phyloP scores from a whole-genome alignment of 2,113 vertebrate species.

The Mesoclemmys tuberculata region DNA sequence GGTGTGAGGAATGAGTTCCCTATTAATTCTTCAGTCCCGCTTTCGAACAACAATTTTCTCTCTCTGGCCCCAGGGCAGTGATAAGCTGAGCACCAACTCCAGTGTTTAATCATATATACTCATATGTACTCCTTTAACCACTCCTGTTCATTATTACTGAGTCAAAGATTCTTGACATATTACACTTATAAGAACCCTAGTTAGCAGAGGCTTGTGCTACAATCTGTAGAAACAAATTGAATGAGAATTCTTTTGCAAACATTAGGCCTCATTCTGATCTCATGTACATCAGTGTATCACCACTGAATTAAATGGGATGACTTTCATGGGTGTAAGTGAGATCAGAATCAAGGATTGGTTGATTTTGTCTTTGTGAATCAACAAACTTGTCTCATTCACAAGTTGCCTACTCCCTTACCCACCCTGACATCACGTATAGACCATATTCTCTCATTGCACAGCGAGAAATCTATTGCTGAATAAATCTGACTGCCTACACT shows the following conservation, averaged over 20 bases:
- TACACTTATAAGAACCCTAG: not conserved
- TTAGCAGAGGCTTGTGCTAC: not conserved
- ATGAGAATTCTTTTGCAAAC: not conserved
- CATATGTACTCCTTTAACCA: not conserved
- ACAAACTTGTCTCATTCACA: not conserved
- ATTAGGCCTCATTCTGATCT: not conserved
- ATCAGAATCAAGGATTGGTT: slow-evolving; percentile 8
- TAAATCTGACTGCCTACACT: not conserved
- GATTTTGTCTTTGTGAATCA: slow-evolving; percentile 13
- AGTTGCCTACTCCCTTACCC: slow-evolving; percentile 10
- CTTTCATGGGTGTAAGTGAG: not conserved
- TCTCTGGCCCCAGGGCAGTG: not conserved
- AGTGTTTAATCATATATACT: not conserved
- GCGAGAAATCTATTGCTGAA: not conserved
- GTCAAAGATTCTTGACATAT: not conserved
- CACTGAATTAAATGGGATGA: not conserved
- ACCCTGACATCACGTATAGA: not conserved
- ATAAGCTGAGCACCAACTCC: not conserved
- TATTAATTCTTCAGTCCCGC: slow-evolving; percentile 38
- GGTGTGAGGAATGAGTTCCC: not conserved
- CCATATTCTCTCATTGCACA: not conserved
- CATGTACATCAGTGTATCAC: not conserved
- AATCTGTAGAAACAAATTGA: not conserved
- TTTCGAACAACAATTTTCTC: slow-evolving; percentile 23
- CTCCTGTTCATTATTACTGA: not conserved